phyloP scores from a whole-genome alignment of 2,797 vertebrate species.

The Adelosebastes latens region DNA sequence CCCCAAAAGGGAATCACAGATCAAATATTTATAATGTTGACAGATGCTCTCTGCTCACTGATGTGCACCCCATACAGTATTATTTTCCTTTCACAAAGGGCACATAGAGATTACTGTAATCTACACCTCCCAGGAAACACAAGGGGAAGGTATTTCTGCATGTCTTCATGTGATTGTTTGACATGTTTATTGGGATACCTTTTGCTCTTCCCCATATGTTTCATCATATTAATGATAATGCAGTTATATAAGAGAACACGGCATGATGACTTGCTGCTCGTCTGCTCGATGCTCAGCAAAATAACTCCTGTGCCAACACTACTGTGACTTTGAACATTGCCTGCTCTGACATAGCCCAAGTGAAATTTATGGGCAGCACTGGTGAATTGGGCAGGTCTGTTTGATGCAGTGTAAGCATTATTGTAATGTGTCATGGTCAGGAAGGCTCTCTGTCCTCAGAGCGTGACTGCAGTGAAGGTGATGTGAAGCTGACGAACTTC shows the following conservation, averaged over 20 bases:
- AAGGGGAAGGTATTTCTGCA: not conserved
- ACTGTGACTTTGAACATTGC: conserved; percentile 63
- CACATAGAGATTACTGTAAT: conserved; percentile 14
- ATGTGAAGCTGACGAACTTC: conserved; percentile 45
- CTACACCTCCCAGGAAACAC: conserved; percentile 19
- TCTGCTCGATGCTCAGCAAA: conserved; percentile 29
- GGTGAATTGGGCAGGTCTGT: conserved; percentile 58
- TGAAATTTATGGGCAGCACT: conserved; percentile 63
- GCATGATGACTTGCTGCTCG: conserved; percentile 4
- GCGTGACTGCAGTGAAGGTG: conserved; percentile 55
- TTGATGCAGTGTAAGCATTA: conserved; percentile 75
- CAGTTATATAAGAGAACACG: conserved; percentile 2
- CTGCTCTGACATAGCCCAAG: conserved; percentile 24
- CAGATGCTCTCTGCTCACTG: conserved; percentile 50
- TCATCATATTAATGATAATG: not conserved
- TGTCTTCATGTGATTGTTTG: not conserved
- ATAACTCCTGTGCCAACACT: conserved; percentile 33
- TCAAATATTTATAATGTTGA: conserved; percentile 72
- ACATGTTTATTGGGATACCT: not conserved
- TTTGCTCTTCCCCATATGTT: not conserved
- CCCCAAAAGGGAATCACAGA: conserved; percentile 56
- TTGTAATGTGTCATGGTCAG: conserved; percentile 71
- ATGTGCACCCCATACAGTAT: conserved; percentile 17
- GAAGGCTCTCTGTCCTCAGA: conserved; percentile 60
- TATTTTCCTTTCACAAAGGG: conserved; percentile 42